Base-by-base conservation (phyloP, 2,797 vertebrate species). In the Pseudochirops corinnae region DNA sequence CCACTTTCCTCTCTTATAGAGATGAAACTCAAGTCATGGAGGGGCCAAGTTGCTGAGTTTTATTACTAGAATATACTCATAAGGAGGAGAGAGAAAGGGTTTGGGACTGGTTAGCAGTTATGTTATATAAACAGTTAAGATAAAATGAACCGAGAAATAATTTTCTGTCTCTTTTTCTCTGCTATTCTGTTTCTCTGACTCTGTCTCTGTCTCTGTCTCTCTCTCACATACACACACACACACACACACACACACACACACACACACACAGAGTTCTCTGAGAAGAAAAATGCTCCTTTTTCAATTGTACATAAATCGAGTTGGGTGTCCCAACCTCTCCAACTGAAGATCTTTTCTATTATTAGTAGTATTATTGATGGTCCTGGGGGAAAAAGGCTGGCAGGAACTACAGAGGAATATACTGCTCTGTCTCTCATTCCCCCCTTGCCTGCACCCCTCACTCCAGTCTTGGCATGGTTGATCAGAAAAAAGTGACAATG, bases 101-200 rank as follows among this genome's bases (percentile, higher is more conserved):
- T 93, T 95, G 21, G 5, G 58, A 91, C 55, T 46, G 39, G 12
- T 10, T 39, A 18, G 31, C 87, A 28, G 11, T 7, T 96, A 60
- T 62, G 74, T 91, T 93, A 55, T 55, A 55, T 93, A 91, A 62
- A 12, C 10, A 55, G 53, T 55, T 55, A 31, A 56, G 31, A 90
- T 91, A 39, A 53, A 95, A 55, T 39, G 46, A 74, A 74, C 91
- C 82, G 82, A 26, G 46, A 67, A 93, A 93, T 62, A 26, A n/a
- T 96, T 95, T 29, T 90, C 90, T 96, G 82, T 74, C 9, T 82
- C 74, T 82, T 46, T 82, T 39, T 46, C 74, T 82, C 74, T 82
- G n/a, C 24, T 11, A 39, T 24, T 82, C 18, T 33, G 0, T 82
- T 6, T 50, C 0, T 82, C n/a, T 82, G 16, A 39, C 16, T 74